Base-by-base conservation (phyloP, 2,888 invertebrate genomes). In the Ophioninae sp. region DNA sequence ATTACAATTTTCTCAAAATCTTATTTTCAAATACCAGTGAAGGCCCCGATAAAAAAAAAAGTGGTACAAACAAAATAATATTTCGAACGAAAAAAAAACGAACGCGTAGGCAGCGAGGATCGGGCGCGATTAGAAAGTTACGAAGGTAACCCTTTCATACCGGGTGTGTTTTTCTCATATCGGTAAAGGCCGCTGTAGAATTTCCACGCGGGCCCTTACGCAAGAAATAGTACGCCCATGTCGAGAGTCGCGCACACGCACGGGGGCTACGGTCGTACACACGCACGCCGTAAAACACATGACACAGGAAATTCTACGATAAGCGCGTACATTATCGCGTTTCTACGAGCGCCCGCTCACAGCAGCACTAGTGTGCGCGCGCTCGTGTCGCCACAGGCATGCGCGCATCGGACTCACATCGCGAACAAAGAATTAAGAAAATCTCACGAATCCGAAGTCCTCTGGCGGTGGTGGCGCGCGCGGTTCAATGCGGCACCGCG, bases 351-450 rank as follows among this genome's bases (percentile, higher is more conserved):
- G 37, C 22, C 6, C 2, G 5, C 30, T 9, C 59, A 30, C 2
- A 30, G 10, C 17, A 20, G 22, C 20, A 44, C 17, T 9, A 10
- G 13, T 13, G 8, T 44, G 59, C 30, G 20, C 22, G 51, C 17
- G 20, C 5, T 10, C 13, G 58, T 56, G 59, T 22, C 41, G 17
- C 41, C 51, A 51, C 51, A 51, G 17, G 51, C 51, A 51, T 51
- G 51, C 51, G 51, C 51, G 10, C 51, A 17, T 51, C 51, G 51
- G 5, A 51, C 81, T 59, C 81, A 64, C 68, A 80, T 82, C 81
- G 79, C 85, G 87, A 89, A 89, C 88, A 89, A 89, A 88, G 88
- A 89, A 88, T 79, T 67, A 73, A 72, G 87, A 83, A 90, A 90
- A 91, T 88, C 91, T 74, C 77, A 80, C 82, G 81, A 83, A 76